Evolutionary conservation across 2,113 vertebrate species (phyloP), one percentile per base, ranked within the genome.

Genomic region (Aythya baeri): DNA sequence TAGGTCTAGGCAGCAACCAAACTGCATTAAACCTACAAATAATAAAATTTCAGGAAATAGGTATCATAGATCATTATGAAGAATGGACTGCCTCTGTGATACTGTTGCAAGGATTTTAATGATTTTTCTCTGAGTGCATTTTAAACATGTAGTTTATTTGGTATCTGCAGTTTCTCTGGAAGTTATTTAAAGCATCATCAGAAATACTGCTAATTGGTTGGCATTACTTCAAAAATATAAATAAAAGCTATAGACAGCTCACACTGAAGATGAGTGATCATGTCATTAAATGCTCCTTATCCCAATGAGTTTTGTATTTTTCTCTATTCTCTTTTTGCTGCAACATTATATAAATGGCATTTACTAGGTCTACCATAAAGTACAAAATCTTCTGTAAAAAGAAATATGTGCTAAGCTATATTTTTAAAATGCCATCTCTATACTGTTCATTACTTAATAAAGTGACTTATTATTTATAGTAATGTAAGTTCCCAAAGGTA

Each of bases 11-110:
- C 59, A 95, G 58, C 74, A 96, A 91, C 84, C 66, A 73, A 97
- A 94, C 66, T 77, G 78, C 38, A n/a, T 96, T 96, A 96, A 92
- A 93, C 81, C 90, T 81, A 95, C 80, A 94, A 93, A 93, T 90
- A 97, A 95, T 78, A 94, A 96, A 92, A 93, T 88, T 89, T 87
- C 74, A 96, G 78, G 88, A 95, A 91, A 85, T 74, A 15, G 18
- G 17, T 84, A 91, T 66, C 89, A 84, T 46, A 96, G 92, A 94
- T 87, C 84, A 81, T 84, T 72, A 87, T 43, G 81, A 97, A 73
- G 63, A 97, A 96, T n/a, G 73, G 26, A 58, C 70, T 97, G 77
- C 74, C 84, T 83, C 81, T 82, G 27, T 36, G 26, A 58, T 15
- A 46, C 21, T 14, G 17, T 50, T 89, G 38, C 50, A 89, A 75